A percentile compares a stretch with the other conserved stretches of the same genome.
These are phyloP conservation scores for Apamea anceps DNA, from an alignment of 2,888 invertebrate genomes.

Conservation along the genomic window DNA sequence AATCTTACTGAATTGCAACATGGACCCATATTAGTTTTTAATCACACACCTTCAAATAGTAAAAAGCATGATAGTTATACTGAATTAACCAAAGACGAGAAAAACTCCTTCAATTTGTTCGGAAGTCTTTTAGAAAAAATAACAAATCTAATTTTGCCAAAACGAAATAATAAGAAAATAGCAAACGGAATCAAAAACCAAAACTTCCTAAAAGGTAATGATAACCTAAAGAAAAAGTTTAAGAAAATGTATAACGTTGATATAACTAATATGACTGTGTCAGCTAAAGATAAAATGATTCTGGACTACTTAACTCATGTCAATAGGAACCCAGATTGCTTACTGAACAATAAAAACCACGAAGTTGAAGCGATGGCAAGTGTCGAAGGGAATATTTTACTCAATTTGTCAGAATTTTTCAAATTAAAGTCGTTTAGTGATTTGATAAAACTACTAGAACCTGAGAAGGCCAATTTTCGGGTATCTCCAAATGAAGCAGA, in stretches of 20 bases:
- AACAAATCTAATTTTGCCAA: constrained; percentile 81
- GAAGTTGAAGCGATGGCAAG: constrained; percentile 63
- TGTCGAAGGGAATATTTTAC: constrained; percentile 79
- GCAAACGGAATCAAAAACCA: constrained; percentile 70
- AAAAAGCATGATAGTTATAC: background rate
- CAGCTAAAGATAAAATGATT: constrained; percentile 82
- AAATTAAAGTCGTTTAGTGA: constrained; percentile 84
- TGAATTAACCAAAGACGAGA: constrained; percentile 68
- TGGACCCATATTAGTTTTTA: constrained; percentile 36
- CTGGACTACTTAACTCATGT: constrained; percentile 82
- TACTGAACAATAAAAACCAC: constrained; percentile 68
- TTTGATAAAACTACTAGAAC: constrained; percentile 75
- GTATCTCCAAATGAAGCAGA: constrained; percentile 13
- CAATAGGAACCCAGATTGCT: constrained; percentile 77
- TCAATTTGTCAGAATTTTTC: constrained; percentile 83
- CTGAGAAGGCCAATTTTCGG: constrained; percentile 37
- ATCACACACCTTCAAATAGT: constrained; percentile 3
- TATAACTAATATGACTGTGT: constrained; percentile 71
- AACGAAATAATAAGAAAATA: constrained; percentile 72
- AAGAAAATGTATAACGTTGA: constrained; percentile 74
- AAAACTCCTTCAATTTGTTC: constrained; percentile 75
- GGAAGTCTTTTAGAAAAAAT: constrained; percentile 81
- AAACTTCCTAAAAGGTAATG: constrained; percentile 67
- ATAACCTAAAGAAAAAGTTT: constrained; percentile 71
- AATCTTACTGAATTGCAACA: constrained; percentile 71